These are phyloP conservation scores for Ciconia nigra DNA, from an alignment of 2,797 vertebrate genomes.

Conservation along the genomic window DNA sequence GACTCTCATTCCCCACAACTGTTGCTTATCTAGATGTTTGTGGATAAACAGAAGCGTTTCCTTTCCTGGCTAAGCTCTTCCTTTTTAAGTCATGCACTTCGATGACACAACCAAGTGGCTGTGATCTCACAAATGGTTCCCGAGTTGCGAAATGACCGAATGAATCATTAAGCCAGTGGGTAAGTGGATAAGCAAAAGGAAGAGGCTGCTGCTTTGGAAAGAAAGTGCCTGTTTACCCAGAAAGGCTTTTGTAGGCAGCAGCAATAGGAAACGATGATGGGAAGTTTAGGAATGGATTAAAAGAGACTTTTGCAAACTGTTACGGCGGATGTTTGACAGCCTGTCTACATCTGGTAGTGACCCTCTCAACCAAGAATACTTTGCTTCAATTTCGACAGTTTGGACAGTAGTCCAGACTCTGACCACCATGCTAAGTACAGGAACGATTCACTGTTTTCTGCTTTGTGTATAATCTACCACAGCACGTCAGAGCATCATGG, in stretches of 20 bases:
- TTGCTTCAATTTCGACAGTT: not conserved
- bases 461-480: not conserved
- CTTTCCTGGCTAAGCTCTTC: not conserved
- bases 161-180: not conserved
- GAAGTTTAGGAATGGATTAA: not conserved
- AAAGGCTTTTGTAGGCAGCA: not conserved
- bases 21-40: not conserved
- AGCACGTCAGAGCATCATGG: fast-evolving
- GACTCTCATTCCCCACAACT: not conserved
- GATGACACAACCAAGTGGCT: not conserved
- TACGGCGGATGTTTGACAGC: not conserved
- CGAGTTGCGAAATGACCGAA: not conserved
- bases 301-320: not conserved
- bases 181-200: not conserved
- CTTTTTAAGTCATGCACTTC: not conserved
- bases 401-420: not conserved
- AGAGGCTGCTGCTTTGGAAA: not conserved
- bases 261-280: not conserved
- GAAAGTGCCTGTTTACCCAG: not conserved
- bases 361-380: not conserved
- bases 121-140: not conserved
- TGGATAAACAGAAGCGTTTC: not conserved
- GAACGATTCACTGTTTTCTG: not conserved
- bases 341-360: not conserved
- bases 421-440: not conserved